Conservation (phyloP, 2,113 vertebrate species). For the Redunca redunca region DNA sequence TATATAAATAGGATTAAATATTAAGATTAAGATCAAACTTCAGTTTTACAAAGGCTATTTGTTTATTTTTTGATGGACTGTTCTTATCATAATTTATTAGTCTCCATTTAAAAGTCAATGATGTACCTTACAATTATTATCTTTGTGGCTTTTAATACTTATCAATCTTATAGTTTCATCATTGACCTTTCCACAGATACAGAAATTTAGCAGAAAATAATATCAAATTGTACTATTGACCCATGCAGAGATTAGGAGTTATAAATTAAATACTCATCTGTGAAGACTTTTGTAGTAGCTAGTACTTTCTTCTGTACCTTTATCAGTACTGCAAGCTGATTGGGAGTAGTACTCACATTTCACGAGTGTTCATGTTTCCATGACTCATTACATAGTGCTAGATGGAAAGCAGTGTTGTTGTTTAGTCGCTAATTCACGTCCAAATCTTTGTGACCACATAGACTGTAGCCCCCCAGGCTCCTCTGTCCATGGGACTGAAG, state of each 20-base stretch:
- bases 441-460: background rate
- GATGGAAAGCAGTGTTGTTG: background rate
- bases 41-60: slow-evolving; percentile 60
- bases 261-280: background rate
- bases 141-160: slow-evolving; percentile 66
- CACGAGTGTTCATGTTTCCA: background rate
- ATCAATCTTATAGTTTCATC: slow-evolving; percentile 58
- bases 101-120: slow-evolving; percentile 62
- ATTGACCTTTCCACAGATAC: slow-evolving; percentile 55
- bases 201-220: background rate
- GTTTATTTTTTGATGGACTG: slow-evolving; percentile 5
- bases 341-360: background rate
- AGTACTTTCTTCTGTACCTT: background rate
- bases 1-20: background rate
- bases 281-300: background rate
- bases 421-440: background rate
- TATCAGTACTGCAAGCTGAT: background rate
- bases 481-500: background rate
- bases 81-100: slow-evolving; percentile 56
- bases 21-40: background rate
- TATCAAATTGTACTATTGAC: background rate
- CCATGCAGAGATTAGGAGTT: background rate
- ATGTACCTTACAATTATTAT: slow-evolving; percentile 57
- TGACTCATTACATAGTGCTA: background rate
- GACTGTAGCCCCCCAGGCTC: background rate